These are phyloP conservation scores for Lepilemur ruficaudatus DNA, from an alignment of 2,797 vertebrate genomes.

Conservation along the genomic window DNA sequence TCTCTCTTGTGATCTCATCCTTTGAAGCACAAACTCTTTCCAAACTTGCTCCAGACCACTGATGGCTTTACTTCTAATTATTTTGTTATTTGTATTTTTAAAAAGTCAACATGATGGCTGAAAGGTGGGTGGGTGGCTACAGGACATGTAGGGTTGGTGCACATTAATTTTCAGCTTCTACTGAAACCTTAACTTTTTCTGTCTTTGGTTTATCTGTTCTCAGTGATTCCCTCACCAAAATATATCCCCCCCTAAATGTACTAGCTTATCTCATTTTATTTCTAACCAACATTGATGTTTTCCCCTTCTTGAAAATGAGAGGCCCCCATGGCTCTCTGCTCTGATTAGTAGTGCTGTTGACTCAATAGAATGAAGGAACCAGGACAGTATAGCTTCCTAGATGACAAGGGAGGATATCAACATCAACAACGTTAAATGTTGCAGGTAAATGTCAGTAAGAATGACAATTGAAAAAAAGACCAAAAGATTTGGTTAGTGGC, in stretches of 20 bases:
- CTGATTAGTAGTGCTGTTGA: not conserved
- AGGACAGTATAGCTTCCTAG: not conserved
- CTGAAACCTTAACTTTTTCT: conserved; percentile 10
- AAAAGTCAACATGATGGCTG: conserved; percentile 2
- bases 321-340: not conserved
- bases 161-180: not conserved
- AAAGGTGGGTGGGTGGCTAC: not conserved
- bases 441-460: conserved; percentile 52
- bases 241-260: not conserved
- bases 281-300: conserved; percentile 7
- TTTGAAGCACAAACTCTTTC: conserved; percentile 1
- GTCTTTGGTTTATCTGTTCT: not conserved
- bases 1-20: not conserved
- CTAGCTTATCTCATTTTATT: conserved; percentile 31
- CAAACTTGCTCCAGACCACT: not conserved
- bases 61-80: not conserved
- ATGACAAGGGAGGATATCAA: conserved; percentile 18
- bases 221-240: conserved; percentile 36
- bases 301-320: conserved; percentile 28
- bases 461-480: not conserved
- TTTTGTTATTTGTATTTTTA: not conserved
- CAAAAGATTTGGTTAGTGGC: conserved; percentile 35
- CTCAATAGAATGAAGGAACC: not conserved
- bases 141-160: not conserved
- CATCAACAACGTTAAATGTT: conserved; percentile 12